These are phyloP conservation scores for Himalopsyche tibetana DNA, from an alignment of 2,888 invertebrate genomes.

Conservation along the genomic window DNA sequence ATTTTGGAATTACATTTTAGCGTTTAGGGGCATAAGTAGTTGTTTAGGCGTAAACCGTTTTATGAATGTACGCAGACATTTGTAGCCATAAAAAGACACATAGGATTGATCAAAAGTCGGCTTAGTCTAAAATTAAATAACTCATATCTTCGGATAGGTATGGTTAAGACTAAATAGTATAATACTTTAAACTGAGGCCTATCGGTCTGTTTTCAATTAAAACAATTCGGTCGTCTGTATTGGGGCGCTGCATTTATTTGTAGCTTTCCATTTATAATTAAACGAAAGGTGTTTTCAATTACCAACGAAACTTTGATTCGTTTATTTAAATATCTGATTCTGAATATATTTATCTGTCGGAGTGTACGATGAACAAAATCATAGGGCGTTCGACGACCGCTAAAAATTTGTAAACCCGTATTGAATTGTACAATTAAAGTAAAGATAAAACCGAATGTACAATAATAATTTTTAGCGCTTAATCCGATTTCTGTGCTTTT, in stretches of 20 bases:
- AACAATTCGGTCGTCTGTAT: neutral
- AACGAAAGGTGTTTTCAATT: neutral
- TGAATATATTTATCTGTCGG: neutral
- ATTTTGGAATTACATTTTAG: neutral
- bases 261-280: slow-evolving; percentile 3
- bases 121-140: slow-evolving; percentile 16
- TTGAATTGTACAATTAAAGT: neutral
- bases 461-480: neutral
- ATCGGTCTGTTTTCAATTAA: neutral
- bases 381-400: neutral
- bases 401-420: neutral
- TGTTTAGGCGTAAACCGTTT: slow-evolving; percentile 14
- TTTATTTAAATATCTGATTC: neutral
- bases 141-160: slow-evolving; percentile 34
- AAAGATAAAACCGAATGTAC: neutral
- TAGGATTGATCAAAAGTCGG: slow-evolving; percentile 9
- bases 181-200: neutral
- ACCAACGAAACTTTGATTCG: neutral
- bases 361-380: neutral
- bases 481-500: neutral
- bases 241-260: slow-evolving; percentile 20
- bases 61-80: slow-evolving; percentile 30
- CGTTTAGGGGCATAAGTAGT: slow-evolving; percentile 14
- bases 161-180: slow-evolving; percentile 19
- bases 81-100: slow-evolving; percentile 26